Evolutionary conservation across 2,797 vertebrate genomes (phyloP).

Genomic region (Micropoecilia bifurca): DNA sequence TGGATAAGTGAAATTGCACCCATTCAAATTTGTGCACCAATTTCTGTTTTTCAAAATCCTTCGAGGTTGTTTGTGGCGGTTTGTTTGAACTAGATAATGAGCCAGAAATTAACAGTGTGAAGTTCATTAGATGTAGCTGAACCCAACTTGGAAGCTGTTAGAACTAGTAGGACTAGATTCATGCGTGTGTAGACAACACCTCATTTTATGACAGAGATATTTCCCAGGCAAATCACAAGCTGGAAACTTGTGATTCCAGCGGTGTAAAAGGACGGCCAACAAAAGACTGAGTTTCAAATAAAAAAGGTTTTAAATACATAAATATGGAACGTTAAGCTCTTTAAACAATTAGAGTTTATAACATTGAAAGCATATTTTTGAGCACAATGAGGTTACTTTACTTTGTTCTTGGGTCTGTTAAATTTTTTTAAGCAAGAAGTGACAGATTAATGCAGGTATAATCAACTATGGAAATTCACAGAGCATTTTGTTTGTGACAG

Average conservation of each 20-base stretch:
- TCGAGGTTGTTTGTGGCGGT: background rate
- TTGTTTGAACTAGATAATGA: background rate
- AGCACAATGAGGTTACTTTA: background rate
- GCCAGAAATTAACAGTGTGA: background rate
- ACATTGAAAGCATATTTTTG: background rate
- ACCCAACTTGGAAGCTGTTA: background rate
- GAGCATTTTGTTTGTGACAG: background rate
- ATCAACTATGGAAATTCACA: background rate
- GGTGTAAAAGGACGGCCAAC: background rate
- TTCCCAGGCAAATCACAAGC: background rate
- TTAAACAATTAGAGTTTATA: background rate
- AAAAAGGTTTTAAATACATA: background rate
- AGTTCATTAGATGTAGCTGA: background rate
- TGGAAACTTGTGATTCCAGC: background rate
- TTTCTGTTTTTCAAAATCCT: too few relatives aligned
- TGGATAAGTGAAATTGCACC: background rate
- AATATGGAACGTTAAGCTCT: background rate
- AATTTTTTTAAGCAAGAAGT: background rate
- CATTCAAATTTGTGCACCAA: background rate
- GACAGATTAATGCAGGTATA: background rate
- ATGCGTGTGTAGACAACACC: background rate
- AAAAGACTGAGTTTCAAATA: background rate
- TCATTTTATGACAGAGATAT: background rate
- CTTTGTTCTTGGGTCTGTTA: too few relatives aligned
- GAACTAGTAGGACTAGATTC: background rate